phyloP scores from a whole-genome alignment of 2,888 invertebrate species.

The Campaea margaritaria region DNA sequence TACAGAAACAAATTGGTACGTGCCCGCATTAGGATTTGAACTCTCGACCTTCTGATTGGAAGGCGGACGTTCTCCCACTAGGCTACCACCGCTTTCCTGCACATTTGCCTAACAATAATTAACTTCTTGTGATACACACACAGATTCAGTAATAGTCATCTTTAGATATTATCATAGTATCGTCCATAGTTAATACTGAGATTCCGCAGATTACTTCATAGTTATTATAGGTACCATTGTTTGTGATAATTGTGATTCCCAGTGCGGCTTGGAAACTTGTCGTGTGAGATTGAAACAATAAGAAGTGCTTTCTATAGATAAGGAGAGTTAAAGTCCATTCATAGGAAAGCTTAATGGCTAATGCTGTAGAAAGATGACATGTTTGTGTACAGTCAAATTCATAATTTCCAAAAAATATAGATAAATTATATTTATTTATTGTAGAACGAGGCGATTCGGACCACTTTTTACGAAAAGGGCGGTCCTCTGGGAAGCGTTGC shows the following conservation, averaged over 20 bases:
- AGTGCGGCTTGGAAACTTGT: slow-evolving; percentile 31
- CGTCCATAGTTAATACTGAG: not conserved
- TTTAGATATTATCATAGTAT: slow-evolving; percentile 1
- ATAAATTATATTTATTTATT: too few relatives aligned
- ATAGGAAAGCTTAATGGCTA: slow-evolving; percentile 12
- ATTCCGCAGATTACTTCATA: slow-evolving; percentile 2
- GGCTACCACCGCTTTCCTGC: too few relatives aligned
- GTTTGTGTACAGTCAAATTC: not conserved
- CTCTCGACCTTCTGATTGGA: too few relatives aligned
- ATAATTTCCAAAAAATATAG: too few relatives aligned
- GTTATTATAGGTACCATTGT: slow-evolving; percentile 30
- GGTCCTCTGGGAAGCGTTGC: too few relatives aligned
- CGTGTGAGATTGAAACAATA: slow-evolving; percentile 36
- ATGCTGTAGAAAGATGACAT: not conserved
- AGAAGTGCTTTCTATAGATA: slow-evolving; percentile 35
- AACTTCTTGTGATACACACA: slow-evolving; percentile 35
- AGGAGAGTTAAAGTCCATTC: slow-evolving; percentile 19
- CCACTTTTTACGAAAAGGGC: too few relatives aligned
- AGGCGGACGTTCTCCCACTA: too few relatives aligned
- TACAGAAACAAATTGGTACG: too few relatives aligned
- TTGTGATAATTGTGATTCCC: slow-evolving; percentile 30
- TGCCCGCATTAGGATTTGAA: too few relatives aligned
- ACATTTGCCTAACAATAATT: slow-evolving; percentile 50
- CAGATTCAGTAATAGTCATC: slow-evolving; percentile 4
- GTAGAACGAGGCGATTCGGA: too few relatives aligned